Conservation (phyloP, 2,797 vertebrate genomes). For the Sebastes minor region DNA sequence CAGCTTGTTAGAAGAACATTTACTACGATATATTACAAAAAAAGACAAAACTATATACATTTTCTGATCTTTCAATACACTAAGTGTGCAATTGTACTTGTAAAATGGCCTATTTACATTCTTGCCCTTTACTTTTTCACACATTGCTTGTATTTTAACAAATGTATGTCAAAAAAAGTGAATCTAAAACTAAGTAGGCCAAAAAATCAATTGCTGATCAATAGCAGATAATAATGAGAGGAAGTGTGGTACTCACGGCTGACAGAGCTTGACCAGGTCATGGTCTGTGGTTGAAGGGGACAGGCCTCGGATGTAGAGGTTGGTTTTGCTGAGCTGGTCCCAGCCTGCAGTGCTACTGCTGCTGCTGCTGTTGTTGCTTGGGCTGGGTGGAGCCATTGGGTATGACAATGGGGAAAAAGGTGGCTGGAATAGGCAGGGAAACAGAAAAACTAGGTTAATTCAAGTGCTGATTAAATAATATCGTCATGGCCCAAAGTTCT, state of each 20-base stretch:
- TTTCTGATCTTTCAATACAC: neutral
- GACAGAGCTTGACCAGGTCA: conserved; percentile 98
- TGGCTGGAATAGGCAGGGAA: conserved; percentile 81
- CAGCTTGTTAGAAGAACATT: neutral
- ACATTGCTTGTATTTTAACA: neutral
- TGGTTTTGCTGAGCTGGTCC: conserved; percentile 99
- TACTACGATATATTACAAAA: neutral
- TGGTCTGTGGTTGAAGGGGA: conserved; percentile 96
- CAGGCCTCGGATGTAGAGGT: conserved; percentile 98
- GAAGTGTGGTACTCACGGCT: conserved; percentile 91
- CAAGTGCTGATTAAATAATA: neutral
- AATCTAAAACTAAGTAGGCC: conserved; percentile 5
- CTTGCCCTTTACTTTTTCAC: neutral
- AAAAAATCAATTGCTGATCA: conserved; percentile 53
- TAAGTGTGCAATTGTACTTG: neutral
- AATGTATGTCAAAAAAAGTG: conserved; percentile 14
- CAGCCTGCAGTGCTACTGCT: conserved; percentile 94
- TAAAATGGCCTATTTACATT: neutral
- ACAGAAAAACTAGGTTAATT: conserved; percentile 13
- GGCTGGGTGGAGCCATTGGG: conserved; percentile 98
- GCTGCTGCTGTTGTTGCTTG: conserved; percentile 96
- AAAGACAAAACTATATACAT: neutral
- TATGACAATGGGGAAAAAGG: conserved; percentile 87
- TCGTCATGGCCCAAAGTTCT: neutral
- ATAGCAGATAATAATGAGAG: conserved; percentile 54